Evolutionary conservation across 2,113 vertebrate species (phyloP).

Genomic region (Laticauda laticaudata): DNA sequence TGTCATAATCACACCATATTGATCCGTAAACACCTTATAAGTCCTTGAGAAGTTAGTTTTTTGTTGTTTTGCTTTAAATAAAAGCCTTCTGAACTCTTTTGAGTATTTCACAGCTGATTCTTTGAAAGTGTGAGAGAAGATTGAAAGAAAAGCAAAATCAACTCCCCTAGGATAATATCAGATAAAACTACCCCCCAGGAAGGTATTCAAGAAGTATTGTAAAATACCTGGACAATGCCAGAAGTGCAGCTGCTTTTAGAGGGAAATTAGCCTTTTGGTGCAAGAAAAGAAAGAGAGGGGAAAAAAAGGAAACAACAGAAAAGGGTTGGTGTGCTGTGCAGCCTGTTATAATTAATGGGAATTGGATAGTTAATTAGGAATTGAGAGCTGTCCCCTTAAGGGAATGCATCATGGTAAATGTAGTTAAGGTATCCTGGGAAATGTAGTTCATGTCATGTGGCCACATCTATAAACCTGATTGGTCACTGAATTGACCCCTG

Average conservation of each 20-base stretch:
- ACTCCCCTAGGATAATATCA: neutral
- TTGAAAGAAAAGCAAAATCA: neutral
- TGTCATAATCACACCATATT: neutral
- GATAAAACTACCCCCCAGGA: neutral
- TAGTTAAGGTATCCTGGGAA: no score
- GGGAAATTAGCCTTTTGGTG: neutral
- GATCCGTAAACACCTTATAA: neutral
- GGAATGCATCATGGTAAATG: no score
- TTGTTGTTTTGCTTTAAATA: neutral
- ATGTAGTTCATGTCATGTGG: no score
- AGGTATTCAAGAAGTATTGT: neutral
- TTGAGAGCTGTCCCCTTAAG: no score
- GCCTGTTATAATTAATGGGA: no score
- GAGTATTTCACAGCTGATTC: neutral
- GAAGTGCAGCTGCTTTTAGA: neutral
- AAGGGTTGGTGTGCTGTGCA: neutral
- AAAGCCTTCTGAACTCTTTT: neutral
- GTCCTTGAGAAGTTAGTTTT: neutral
- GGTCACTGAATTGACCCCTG: no score
- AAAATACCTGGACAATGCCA: neutral
- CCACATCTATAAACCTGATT: no score
- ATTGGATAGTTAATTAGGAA: no score
- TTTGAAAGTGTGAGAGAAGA: neutral
- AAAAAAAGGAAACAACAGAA: neutral
- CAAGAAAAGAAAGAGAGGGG: neutral